Evolutionary conservation across 64 coral and sea anemone genomes (phyloP), one percentile per base, ranked within the genome.

Genomic region (Stichodactyla mertensii): DNA sequence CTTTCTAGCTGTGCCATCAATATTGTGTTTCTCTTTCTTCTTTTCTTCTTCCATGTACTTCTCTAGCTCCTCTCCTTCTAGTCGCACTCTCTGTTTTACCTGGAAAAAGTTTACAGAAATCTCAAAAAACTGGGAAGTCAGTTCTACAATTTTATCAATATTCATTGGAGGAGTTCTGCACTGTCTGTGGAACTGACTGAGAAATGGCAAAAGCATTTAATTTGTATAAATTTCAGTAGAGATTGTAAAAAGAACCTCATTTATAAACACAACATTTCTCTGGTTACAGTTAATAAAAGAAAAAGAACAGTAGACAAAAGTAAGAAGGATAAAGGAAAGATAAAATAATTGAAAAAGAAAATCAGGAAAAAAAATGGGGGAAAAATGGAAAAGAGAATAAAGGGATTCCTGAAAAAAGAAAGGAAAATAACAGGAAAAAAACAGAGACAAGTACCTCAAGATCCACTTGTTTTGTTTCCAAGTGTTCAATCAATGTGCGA

Each of bases 11-110:
- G 79, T 19, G n/a, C 84, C 85, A 71, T 92, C 85, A 67, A 64
- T 51, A 2, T 24, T 61, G 36, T 66, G 90, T 74, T 99, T 99
- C 16, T 92, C 90, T 64, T 92, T 99, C 66, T 94, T 92, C 55
- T 95, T 98, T 62, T 99, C 90, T 36, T 82, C 80, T 79, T 99
- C 97, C 54, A 94, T 78, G 28, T 93, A 99, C 79, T 77, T 81
- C 77, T 95, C 97, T 15, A 99, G 58, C 71, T 99, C 97, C 66
- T 92, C 93, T n/a, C 97, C 97, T 88, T 95, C 89, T 55, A 99
- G 77, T 2, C 83, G 86, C 26, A 99, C 86, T 80, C 97, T 82
- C 77, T 91, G 89, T 83, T 99, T 99, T 0, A 95, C 86, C 97
- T 99, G 61, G 71, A 80, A 82, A 22, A 55, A 61, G 36, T 45